Percentiles rank a stretch among this genome's conserved stretches.
phyloP scores from a whole-genome alignment of 2,888 invertebrate genomes.

The Cataglyphis altisquamis region DNA sequence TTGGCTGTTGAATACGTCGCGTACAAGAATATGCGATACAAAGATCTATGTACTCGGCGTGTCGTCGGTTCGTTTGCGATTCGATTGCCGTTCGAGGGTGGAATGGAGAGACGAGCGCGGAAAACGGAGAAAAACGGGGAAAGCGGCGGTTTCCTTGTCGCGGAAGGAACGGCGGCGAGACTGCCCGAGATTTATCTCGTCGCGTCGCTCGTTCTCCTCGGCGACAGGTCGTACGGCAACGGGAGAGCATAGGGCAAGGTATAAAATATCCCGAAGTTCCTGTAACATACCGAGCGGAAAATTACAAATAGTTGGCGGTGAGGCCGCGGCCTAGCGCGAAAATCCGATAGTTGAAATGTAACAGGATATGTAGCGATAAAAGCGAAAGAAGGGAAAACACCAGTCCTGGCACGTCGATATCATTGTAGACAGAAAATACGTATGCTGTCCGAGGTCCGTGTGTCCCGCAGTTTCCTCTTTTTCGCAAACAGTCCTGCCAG shows the following conservation, averaged over 20 bases:
- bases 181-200: constrained; percentile 68
- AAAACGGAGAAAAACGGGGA: constrained; percentile 15
- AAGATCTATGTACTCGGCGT: constrained; percentile 8
- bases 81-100: constrained; percentile 34
- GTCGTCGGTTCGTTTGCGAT: constrained; percentile 30
- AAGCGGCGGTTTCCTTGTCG: constrained; percentile 50
- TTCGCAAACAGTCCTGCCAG: background rate
- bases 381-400: constrained; percentile 27
- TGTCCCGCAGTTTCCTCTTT: constrained; percentile 4
- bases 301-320: constrained; percentile 76
- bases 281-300: constrained; percentile 75
- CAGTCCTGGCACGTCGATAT: background rate
- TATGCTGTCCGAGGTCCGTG: background rate
- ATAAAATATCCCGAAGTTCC: constrained; percentile 71
- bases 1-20: constrained; percentile 32
- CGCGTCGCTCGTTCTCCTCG: constrained; percentile 69
- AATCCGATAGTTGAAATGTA: constrained; percentile 1
- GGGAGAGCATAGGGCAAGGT: constrained; percentile 59
- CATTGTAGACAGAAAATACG: constrained; percentile 8
- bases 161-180: constrained; percentile 43
- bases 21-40: constrained; percentile 19
- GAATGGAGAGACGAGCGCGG: background rate
- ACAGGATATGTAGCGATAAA: constrained; percentile 25
- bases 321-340: constrained; percentile 9
- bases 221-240: constrained; percentile 53